Percentiles rank a stretch among this genome's conserved stretches.
Conservation (phyloP, 2,888 invertebrate genomes). For the Crematogaster levior region DNA sequence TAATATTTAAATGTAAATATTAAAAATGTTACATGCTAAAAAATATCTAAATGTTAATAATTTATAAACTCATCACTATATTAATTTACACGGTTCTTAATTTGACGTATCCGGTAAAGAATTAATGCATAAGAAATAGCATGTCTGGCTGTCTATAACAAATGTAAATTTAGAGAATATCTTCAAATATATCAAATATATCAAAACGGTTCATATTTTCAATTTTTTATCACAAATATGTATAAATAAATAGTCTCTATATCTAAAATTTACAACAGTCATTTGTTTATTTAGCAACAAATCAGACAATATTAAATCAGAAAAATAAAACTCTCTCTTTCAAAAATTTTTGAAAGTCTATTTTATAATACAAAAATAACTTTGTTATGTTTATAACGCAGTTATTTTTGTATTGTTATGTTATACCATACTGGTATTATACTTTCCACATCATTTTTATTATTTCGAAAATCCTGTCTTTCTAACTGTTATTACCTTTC, state of each 20-base stretch:
- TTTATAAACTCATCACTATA: not conserved
- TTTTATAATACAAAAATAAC: too few species aligned
- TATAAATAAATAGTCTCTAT: not conserved
- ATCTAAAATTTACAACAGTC: not conserved
- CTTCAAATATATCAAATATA: not conserved
- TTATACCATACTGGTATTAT: too few species aligned
- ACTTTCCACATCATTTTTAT: too few species aligned
- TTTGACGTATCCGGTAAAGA: not conserved
- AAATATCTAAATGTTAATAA: not conserved
- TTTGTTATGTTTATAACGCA: too few species aligned
- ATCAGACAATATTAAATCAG: not conserved
- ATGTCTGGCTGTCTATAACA: not conserved
- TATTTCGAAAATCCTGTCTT: too few species aligned
- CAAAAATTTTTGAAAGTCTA: not conserved
- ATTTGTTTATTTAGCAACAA: not conserved
- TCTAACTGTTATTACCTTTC: too few species aligned
- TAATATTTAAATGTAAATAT: not conserved
- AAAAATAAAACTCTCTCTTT: not conserved
- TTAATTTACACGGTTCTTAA: not conserved
- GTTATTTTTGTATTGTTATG: too few species aligned
- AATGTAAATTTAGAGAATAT: not conserved
- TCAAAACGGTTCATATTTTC: not conserved
- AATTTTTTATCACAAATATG: not conserved
- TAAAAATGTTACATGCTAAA: not conserved
- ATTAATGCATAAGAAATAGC: not conserved